A percentile compares a stretch with the other conserved stretches of the same genome.
phyloP scores from a whole-genome alignment of 1,140 invertebrate genomes.

The Euwallacea similis region DNA sequence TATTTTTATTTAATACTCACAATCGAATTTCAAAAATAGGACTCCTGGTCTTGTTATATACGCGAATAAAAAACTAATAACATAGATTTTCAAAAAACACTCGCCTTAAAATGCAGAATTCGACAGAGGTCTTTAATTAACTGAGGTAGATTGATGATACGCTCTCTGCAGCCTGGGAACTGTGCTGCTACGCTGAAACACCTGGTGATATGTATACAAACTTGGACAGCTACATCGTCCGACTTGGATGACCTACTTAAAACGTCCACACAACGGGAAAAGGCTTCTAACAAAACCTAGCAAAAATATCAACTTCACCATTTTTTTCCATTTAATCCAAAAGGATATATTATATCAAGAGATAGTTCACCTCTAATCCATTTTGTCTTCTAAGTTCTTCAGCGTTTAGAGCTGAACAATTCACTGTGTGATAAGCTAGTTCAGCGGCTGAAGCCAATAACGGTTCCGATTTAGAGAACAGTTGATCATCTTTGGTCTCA shows the following conservation, averaged over 20 bases:
- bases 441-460: constrained; percentile 90
- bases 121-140: constrained; percentile 87
- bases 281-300: constrained; percentile 81
- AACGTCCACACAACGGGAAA: constrained; percentile 88
- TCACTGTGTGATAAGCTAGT: constrained; percentile 93
- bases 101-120: constrained; percentile 87
- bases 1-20: neutral
- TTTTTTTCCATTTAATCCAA: neutral
- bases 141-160: constrained; percentile 82
- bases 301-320: neutral
- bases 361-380: constrained; percentile 74
- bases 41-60: too few species aligned
- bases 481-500: constrained; percentile 88
- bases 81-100: constrained; percentile 6
- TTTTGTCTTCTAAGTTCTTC: constrained; percentile 94
- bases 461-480: constrained; percentile 88
- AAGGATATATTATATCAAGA: neutral
- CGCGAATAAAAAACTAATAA: neutral
- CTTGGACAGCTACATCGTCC: constrained; percentile 84
- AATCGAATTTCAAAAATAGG: neutral
- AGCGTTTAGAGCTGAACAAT: constrained; percentile 95
- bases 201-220: constrained; percentile 87
- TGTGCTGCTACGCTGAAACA: constrained; percentile 95
- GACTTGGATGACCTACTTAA: constrained; percentile 77
- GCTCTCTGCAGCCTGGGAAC: constrained; percentile 87